Conservation (phyloP, 2,113 vertebrate species). For the Crotophaga sulcirostris region DNA sequence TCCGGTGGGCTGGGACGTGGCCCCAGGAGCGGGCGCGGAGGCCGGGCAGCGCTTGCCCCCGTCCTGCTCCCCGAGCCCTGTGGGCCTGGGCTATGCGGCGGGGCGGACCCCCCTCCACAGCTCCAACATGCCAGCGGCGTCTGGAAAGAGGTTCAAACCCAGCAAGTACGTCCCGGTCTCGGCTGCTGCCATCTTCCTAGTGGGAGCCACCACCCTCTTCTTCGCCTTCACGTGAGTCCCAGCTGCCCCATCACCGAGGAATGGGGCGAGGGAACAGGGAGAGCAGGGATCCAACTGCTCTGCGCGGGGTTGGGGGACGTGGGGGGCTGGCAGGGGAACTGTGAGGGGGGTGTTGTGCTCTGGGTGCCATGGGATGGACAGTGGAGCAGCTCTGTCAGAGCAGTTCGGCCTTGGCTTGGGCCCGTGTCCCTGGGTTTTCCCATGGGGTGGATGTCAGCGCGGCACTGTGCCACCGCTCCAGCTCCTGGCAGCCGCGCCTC, state of each 20-base stretch:
- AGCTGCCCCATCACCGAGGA: not conserved
- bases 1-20: not conserved
- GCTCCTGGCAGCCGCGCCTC: not conserved
- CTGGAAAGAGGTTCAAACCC: constrained; percentile 90
- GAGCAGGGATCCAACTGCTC: no score
- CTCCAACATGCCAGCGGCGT: constrained; percentile 84
- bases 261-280: not conserved
- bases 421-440: not conserved
- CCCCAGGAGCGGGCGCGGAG: not conserved
- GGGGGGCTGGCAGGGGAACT: not conserved
- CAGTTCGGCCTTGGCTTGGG: no score
- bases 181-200: constrained; percentile 91
- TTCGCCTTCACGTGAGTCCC: constrained; percentile 96
- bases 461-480: not conserved
- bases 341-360: not conserved
- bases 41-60: not conserved
- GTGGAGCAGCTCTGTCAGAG: rapidly evolving
- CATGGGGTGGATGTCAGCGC: rapidly evolving
- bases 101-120: constrained; percentile 75
- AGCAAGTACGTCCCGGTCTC: constrained; percentile 97
- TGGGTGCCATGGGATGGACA: rapidly evolving
- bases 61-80: constrained; percentile 41
- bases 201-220: constrained; percentile 94
- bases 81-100: constrained; percentile 84
- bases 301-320: rapidly evolving